Conservation (phyloP, 2,113 vertebrate genomes). For the Hypanus sabinus region DNA sequence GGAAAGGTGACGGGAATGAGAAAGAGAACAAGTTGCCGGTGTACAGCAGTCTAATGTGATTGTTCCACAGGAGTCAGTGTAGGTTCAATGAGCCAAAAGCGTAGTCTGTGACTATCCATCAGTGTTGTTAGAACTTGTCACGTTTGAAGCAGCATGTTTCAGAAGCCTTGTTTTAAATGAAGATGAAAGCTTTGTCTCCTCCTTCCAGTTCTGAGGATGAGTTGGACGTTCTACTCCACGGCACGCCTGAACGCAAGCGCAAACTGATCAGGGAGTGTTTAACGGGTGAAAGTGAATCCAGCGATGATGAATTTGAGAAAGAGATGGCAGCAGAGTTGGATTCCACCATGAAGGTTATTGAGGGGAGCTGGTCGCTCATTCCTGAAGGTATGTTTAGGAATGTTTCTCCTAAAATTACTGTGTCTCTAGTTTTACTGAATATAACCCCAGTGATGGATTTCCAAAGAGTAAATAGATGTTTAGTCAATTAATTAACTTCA, state of each 20-base stretch:
- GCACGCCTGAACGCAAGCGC: conserved; percentile 84
- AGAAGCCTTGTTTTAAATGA: background rate
- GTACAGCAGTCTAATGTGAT: too few species aligned
- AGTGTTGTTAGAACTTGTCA: background rate
- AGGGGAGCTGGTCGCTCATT: conserved; percentile 62
- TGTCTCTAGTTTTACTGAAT: background rate
- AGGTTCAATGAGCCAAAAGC: too few species aligned
- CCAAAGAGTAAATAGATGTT: background rate
- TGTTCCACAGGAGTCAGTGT: too few species aligned
- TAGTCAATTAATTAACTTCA: background rate
- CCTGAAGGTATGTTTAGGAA: conserved; percentile 48
- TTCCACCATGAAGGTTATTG: conserved; percentile 74
- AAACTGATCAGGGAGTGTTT: conserved; percentile 89
- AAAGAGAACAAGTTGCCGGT: too few species aligned
- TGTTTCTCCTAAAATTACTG: background rate
- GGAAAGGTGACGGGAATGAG: too few species aligned
- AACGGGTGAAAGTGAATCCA: conserved; percentile 91
- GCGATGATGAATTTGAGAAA: conserved; percentile 91
- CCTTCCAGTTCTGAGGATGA: conserved; percentile 83
- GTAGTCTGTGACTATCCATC: too few species aligned
- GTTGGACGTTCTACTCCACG: conserved; percentile 82
- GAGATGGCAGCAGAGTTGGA: conserved; percentile 92
- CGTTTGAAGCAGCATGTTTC: too few species aligned
- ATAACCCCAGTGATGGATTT: background rate
- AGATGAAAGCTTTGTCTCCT: background rate